These are phyloP conservation scores for Phocoena sinus DNA, from an alignment of 2,113 vertebrate species.

Conservation along the genomic window DNA sequence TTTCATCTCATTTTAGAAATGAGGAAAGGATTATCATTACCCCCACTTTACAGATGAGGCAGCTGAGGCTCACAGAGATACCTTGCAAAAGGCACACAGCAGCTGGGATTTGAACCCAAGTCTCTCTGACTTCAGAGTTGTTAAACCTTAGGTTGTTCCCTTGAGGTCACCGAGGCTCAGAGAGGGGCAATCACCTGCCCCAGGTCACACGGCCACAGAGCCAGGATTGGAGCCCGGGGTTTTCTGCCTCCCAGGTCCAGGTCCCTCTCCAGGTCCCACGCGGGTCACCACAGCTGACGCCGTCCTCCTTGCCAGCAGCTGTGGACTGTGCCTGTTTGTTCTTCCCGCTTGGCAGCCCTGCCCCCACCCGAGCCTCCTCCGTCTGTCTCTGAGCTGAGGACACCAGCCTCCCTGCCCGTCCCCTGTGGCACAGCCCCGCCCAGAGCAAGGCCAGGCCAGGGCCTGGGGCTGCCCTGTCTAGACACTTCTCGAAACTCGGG, in stretches of 20 bases:
- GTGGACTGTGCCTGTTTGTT: not conserved
- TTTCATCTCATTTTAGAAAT: not conserved
- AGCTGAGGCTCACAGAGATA: not conserved
- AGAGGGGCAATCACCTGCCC: not conserved
- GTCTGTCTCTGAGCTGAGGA: not conserved
- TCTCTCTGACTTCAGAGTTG: not conserved
- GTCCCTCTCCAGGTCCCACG: not conserved
- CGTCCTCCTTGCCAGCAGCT: not conserved
- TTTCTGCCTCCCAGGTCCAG: not conserved
- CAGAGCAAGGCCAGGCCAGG: not conserved
- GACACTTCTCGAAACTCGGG: conserved; percentile 38
- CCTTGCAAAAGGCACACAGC: not conserved
- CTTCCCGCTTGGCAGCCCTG: not conserved
- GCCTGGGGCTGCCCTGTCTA: conserved; percentile 44
- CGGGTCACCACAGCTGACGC: not conserved
- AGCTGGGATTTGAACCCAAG: not conserved
- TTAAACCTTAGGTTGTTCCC: not conserved
- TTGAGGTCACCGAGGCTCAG: not conserved
- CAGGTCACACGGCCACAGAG: not conserved
- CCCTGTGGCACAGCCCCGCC: not conserved
- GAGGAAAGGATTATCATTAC: not conserved
- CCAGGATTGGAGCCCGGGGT: not conserved
- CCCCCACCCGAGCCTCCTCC: not conserved
- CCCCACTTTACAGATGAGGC: not conserved
- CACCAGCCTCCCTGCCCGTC: not conserved